phyloP scores from a whole-genome alignment of 1,140 invertebrate genomes.

The Musca vetustissima region DNA sequence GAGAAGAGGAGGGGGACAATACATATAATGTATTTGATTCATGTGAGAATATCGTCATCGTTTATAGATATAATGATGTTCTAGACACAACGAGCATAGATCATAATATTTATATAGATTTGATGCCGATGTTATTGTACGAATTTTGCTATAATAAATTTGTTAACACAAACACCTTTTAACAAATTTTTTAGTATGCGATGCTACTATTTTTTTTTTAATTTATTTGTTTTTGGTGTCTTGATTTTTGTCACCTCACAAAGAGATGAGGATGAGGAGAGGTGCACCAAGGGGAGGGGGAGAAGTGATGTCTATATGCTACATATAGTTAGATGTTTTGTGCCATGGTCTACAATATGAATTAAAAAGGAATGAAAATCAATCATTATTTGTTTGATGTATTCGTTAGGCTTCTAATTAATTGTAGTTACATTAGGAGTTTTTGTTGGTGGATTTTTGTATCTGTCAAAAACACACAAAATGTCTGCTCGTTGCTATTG shows the following conservation, averaged over 20 bases:
- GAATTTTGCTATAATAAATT: constrained; percentile 9
- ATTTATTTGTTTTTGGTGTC: background rate
- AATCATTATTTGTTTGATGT: constrained; percentile 16
- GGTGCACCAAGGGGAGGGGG: too few relatives aligned
- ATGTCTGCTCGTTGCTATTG: background rate
- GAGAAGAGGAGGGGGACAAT: too few relatives aligned
- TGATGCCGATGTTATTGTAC: background rate
- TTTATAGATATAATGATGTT: constrained; percentile 7
- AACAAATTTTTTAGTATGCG: constrained; percentile 18
- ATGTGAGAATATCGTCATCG: background rate
- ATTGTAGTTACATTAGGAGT: constrained; percentile 9
- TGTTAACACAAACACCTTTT: constrained; percentile 23
- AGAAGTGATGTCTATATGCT: too few relatives aligned
- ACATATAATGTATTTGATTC: background rate
- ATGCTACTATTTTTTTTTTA: constrained; percentile 1
- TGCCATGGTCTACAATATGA: too few relatives aligned
- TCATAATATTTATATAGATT: too few relatives aligned
- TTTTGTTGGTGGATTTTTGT: background rate
- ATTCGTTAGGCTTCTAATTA: constrained; percentile 18
- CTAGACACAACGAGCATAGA: background rate
- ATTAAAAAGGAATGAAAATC: background rate
- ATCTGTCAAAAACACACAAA: too few relatives aligned
- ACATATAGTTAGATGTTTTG: too few relatives aligned
- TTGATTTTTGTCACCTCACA: background rate
- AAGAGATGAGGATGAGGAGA: too few relatives aligned